Base-by-base conservation (phyloP, 2,113 vertebrate species). In the Callionymus lyra region DNA sequence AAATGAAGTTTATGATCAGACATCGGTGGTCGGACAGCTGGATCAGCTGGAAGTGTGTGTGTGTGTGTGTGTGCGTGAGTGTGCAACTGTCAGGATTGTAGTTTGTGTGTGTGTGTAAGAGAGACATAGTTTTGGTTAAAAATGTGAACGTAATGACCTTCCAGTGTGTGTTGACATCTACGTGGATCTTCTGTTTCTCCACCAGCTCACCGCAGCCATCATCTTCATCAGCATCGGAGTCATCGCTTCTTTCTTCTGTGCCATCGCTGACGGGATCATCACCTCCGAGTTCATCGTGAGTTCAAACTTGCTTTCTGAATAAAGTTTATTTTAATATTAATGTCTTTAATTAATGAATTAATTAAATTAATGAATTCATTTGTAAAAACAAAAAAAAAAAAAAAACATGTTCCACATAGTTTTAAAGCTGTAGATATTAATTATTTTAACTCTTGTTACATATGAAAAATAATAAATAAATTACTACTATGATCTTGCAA, bases 191-290 rank as follows among this genome's bases (percentile, higher is more conserved):
- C 34, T 27, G 21, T 15, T 34, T 50, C 9, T 36, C 60, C 48
- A 49, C 58, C 64, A 96, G 92, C 21, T 98, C 47, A 82, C 90
- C 47, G 90, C 93, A 1, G 85, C 94, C 33, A 90, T 97, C 0
- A 90, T 98, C 51, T 94, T 97, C 68, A 84, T 97, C 85, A 94
- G 92, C 60, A 87, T 97, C 8, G 94, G 94, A 0, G 86, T 92
- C 38, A 87, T 89, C 12, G 84, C 89, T 0, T 87, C 92, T 0
- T 95, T 97, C 81, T 88, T 91, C 75, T 94, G 93, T 38, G 88
- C 93, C 52, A 79, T 92, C 2, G 84, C 95, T 42, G 92, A 98
- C 1, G 90, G 92, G 12, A 87, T 97, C 61, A 90, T 97, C 3
- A 92, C 91, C 0, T 89, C 91, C 1, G 83, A 86, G 32, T 89